These are phyloP conservation scores for Cryptomyrus ogoouensis DNA, from an alignment of 2,113 vertebrate genomes.

Conservation along the genomic window DNA sequence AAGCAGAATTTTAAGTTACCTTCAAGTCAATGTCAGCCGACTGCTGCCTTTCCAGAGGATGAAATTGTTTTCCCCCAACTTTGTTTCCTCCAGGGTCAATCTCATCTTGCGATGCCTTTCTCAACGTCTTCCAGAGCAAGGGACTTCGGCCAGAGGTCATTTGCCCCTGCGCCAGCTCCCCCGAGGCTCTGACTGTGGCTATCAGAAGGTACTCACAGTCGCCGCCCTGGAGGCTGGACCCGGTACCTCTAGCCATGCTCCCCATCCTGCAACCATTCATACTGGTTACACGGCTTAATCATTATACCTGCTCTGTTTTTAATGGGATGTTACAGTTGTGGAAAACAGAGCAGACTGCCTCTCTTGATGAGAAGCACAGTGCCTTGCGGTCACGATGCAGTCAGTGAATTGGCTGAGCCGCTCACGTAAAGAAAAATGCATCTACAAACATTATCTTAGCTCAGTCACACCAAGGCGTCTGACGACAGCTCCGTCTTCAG, in stretches of 20 bases:
- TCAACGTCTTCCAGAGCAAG: slow-evolving; percentile 99
- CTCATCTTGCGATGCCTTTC: slow-evolving; percentile 97
- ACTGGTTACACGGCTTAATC: neutral
- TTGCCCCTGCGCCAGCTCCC: slow-evolving; percentile 96
- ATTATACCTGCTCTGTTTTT: neutral
- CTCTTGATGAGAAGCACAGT: neutral
- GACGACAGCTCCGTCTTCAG: neutral
- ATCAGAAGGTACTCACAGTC: slow-evolving; percentile 78
- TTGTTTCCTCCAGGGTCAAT: slow-evolving; percentile 79
- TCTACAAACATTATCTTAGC: neutral
- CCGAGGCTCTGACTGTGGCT: slow-evolving; percentile 93
- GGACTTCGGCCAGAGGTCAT: slow-evolving; percentile 93
- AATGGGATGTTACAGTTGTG: neutral
- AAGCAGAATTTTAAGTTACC: neutral
- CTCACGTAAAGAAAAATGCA: neutral
- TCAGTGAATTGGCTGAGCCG: neutral
- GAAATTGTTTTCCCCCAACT: neutral
- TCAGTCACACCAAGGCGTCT: neutral
- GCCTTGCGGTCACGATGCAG: neutral
- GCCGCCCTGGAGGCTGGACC: neutral
- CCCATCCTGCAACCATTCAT: neutral
- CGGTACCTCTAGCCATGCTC: neutral
- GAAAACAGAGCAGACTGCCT: neutral
- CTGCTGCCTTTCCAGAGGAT: neutral
- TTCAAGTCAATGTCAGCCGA: neutral